phyloP scores from a whole-genome alignment of 2,888 invertebrate species.

The Tortrix viridana region DNA sequence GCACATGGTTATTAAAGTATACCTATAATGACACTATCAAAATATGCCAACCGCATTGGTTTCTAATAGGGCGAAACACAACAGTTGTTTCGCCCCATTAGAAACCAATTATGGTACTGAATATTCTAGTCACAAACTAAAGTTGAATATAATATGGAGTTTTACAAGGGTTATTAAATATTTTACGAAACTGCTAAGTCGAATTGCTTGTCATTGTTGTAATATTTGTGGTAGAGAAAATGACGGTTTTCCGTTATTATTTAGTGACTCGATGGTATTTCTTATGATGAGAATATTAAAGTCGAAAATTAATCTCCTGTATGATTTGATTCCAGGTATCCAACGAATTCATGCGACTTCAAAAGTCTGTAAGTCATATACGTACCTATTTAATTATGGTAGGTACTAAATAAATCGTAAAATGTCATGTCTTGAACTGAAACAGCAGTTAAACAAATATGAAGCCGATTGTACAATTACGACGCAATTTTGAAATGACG shows the following conservation, averaged over 20 bases:
- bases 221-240: conserved; percentile 47
- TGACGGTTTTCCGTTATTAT: conserved; percentile 6
- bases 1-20: too few species aligned
- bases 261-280: not conserved
- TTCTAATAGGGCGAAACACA: too few species aligned
- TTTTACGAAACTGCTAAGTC: conserved; percentile 55
- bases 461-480: not conserved
- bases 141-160: conserved; percentile 57
- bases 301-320: not conserved
- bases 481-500: not conserved
- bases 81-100: too few species aligned
- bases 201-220: conserved; percentile 50
- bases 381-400: too few species aligned
- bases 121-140: conserved; percentile 47
- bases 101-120: too few species aligned
- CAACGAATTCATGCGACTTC: conserved; percentile 14
- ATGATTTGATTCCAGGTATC: conserved; percentile 23
- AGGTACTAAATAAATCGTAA: conserved; percentile 4
- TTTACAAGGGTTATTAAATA: conserved; percentile 60
- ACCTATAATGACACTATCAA: too few species aligned
- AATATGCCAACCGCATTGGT: too few species aligned
- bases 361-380: conserved; percentile 11
- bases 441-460: not conserved
- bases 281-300: not conserved
- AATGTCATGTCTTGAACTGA: conserved; percentile 15